A percentile compares a stretch with the other conserved stretches of the same genome.
phyloP scores from a whole-genome alignment of 2,888 invertebrate genomes.

The Protophormia terraenovae region DNA sequence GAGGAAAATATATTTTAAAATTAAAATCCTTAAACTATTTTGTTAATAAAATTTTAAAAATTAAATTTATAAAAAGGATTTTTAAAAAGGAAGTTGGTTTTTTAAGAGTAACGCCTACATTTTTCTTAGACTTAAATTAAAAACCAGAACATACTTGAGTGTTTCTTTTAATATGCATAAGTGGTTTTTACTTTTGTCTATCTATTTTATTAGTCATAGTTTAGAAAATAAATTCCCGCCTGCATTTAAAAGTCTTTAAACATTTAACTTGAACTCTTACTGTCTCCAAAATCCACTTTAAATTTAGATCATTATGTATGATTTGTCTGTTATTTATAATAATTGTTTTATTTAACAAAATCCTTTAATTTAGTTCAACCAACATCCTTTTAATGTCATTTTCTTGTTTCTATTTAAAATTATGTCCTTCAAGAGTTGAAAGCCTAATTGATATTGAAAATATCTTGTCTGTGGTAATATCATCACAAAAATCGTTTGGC shows the following conservation, averaged over 20 bases:
- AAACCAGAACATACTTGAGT: neutral
- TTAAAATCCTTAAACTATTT: too few species aligned
- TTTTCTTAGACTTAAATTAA: neutral
- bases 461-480: neutral
- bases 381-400: neutral
- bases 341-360: neutral
- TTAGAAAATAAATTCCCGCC: too few species aligned
- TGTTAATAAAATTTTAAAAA: too few species aligned
- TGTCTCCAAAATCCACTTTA: constrained; percentile 39
- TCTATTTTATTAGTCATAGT: neutral
- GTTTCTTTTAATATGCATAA: neutral
- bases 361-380: neutral
- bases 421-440: neutral
- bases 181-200: too few species aligned
- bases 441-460: neutral
- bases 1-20: too few species aligned
- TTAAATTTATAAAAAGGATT: too few species aligned
- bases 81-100: neutral
- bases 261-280: neutral
- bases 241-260: neutral
- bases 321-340: neutral
- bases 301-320: constrained; percentile 12
- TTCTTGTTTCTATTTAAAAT: neutral
- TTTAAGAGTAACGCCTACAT: neutral
- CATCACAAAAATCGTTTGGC: neutral